phyloP scores from a whole-genome alignment of 2,113 vertebrate genomes.

The Lethenteron reissneri region DNA sequence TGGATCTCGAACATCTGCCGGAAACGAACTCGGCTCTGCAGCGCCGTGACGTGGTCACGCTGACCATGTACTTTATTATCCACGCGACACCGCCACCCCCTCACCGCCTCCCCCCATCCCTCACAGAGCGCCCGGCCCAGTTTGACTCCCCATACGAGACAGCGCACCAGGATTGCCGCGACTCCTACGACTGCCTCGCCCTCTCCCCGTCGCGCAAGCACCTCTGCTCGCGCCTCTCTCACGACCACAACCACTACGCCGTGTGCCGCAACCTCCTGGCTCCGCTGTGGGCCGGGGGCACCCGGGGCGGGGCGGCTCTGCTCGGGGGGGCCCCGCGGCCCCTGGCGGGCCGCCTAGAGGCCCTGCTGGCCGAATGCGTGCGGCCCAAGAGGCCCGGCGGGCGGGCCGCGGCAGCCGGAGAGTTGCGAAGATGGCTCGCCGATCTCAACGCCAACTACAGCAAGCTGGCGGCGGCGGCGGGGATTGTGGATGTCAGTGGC shows the following conservation, averaged over 20 bases:
- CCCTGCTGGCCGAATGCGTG: conserved; percentile 81
- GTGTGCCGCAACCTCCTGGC: conserved; percentile 92
- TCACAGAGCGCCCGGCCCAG: too few species aligned
- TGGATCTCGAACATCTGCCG: too few species aligned
- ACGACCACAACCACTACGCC: conserved; percentile 98
- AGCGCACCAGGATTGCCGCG: too few species aligned
- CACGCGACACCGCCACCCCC: too few species aligned
- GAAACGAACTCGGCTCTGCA: too few species aligned
- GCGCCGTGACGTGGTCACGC: too few species aligned
- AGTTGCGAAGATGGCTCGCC: conserved; percentile 71
- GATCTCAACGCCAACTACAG: conserved; percentile 21
- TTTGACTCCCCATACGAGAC: too few species aligned
- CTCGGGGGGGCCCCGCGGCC: conserved; percentile 71
- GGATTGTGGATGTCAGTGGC: neutral
- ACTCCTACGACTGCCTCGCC: conserved; percentile 7
- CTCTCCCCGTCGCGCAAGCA: conserved; percentile 92
- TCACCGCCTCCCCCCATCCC: too few species aligned
- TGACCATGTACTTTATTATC: too few species aligned
- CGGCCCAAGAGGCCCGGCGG: conserved; percentile 69
- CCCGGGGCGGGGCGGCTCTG: conserved; percentile 50
- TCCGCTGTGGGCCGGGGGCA: conserved; percentile 77
- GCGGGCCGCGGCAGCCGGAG: conserved; percentile 69
- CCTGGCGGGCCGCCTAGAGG: conserved; percentile 57
- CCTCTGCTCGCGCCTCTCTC: conserved; percentile 68
- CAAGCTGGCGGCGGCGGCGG: neutral